Base-by-base conservation (phyloP, 2,888 invertebrate species). In the Metallyticus violacea region DNA sequence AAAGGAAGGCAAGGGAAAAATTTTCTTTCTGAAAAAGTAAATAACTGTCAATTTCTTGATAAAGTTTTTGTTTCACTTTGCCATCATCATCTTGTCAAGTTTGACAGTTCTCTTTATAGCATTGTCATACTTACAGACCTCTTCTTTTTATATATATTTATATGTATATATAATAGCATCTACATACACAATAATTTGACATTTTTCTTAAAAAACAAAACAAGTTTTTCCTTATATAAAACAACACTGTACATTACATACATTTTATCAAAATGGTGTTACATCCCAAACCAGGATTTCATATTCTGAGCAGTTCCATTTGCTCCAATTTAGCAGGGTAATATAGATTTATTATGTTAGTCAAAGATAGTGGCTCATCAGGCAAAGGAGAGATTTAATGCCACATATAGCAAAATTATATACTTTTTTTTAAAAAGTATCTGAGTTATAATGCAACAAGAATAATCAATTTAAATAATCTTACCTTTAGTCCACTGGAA, bases 121-220 rank as follows among this genome's bases (percentile, higher is more conserved):
- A 81, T 30, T 40, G 29, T 40, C 40, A 40, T 81, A 81, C 29
- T 81, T 81, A 81, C 40, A 40, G 30, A 81, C 29, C 80, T 80
- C 80, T 81, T 30, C 28, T 28, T 62, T 62, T 40, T 40, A 62
- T 62, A 62, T 62, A 62, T 62, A 62, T 62, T 62, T 62, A 62
- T 62, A 62, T 80, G 26, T 81, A 81, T 81, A 81, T 81, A 81
- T 81, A 81, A 81, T 81, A 81, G 81, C 25, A 29, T 80, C 85
- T 85, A 85, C 85, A 25, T 85, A 85, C 79, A 85, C 78, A 85
- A 27, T 85, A 77, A 26, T 77, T 79, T 79, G 76, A 83, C 83
- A 78, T 30, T 78, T 81, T 85, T 79, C 79, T 85, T 85, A 85
- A 30, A 84, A 85, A 85, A 85, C 85, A 85, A 85, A 81, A 81